A percentile compares a stretch with the other conserved stretches of the same genome.
These are phyloP conservation scores for Benitochromis conjunctus DNA, from an alignment of 2,113 vertebrate genomes.

Conservation along the genomic window DNA sequence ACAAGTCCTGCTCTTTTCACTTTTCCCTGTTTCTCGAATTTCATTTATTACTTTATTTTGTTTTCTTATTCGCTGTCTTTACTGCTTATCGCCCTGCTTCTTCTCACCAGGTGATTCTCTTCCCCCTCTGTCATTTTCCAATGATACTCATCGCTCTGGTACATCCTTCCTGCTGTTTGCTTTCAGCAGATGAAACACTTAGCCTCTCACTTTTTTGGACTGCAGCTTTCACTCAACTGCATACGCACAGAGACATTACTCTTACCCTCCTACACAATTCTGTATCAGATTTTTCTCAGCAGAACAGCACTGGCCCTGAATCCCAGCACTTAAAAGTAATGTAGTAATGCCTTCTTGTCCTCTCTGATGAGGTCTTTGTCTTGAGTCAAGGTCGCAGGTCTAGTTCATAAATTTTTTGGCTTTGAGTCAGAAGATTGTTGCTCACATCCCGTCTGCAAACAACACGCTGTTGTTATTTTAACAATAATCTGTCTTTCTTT, in stretches of 20 bases:
- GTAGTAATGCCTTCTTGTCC: not conserved
- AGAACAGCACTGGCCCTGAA: not conserved
- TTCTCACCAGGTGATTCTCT: not conserved
- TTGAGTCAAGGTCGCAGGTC: not conserved
- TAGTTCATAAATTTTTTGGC: accelerated
- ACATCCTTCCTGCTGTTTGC: not conserved
- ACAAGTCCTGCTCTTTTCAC: not conserved
- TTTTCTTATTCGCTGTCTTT: not conserved
- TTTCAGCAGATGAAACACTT: not conserved
- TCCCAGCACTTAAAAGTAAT: not conserved
- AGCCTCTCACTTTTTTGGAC: not conserved
- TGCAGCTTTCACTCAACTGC: not conserved
- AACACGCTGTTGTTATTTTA: not conserved
- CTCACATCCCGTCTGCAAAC: not conserved
- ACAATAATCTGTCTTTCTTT: not conserved
- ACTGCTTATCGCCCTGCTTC: not conserved
- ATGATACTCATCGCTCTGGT: not conserved
- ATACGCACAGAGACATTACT: not conserved
- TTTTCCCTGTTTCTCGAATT: not conserved
- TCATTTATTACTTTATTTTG: not conserved
- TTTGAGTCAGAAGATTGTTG: not conserved
- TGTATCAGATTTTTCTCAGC: not conserved
- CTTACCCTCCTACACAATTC: not conserved
- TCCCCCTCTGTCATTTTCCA: not conserved
- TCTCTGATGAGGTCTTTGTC: not conserved